Evolutionary conservation across 35 echinoderm and acorn worm genomes (phyloP).

Genomic region (Heliocidaris tuberculata): DNA sequence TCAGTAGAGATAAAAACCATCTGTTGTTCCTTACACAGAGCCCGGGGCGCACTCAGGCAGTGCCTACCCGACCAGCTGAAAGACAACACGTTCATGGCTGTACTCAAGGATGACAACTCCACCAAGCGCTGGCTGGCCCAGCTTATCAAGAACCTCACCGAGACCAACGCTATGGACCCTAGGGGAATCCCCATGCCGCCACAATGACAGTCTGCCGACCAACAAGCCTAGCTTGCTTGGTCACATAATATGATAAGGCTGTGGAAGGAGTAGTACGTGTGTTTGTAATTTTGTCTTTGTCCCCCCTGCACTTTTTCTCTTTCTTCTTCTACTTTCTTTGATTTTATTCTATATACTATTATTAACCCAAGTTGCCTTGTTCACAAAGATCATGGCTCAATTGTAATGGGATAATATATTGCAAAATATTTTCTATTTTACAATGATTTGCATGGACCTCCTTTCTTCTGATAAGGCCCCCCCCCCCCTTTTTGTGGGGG

Average conservation of each 20-base stretch:
- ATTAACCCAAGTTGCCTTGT: not conserved
- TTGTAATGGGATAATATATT: too few species aligned
- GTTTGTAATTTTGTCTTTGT: not conserved
- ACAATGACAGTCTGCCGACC: conserved; percentile 57
- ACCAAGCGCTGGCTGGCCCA: conserved; percentile 97
- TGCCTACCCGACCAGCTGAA: conserved; percentile 98
- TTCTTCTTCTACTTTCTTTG: not conserved
- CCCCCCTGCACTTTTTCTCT: conserved; percentile 23
- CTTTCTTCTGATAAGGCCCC: too few species aligned
- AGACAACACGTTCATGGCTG: conserved; percentile 87
- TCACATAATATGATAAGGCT: not conserved
- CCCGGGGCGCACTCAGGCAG: conserved; percentile 87
- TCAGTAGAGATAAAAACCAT: too few species aligned
- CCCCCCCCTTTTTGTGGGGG: too few species aligned
- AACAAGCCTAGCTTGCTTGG: conserved; percentile 40
- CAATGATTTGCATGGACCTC: not conserved
- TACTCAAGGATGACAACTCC: conserved; percentile 96
- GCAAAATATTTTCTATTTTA: too few species aligned
- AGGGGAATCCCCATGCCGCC: conserved; percentile 86
- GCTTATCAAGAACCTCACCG: conserved; percentile 97
- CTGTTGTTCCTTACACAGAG: too few species aligned
- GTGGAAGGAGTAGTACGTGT: not conserved
- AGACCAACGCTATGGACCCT: conserved; percentile 71
- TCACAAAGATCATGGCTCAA: too few species aligned
- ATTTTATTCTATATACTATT: not conserved